Base-by-base conservation (phyloP, 2,797 vertebrate genomes). In the Pseudopleuronectes americanus region DNA sequence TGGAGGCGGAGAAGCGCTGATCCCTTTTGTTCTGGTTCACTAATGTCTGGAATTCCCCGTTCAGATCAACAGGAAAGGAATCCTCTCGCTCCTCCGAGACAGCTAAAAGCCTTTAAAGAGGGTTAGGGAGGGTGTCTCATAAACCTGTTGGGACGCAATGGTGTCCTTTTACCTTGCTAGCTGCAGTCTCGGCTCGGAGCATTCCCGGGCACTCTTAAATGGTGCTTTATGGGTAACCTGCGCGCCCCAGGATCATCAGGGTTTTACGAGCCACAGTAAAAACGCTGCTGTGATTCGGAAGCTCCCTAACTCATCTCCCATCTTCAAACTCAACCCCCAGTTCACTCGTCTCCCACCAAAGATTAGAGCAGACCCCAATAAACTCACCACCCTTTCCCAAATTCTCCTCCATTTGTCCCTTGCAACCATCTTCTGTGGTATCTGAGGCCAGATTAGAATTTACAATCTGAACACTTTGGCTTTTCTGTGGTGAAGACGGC, bases 21-120 rank as follows among this genome's bases (percentile, higher is more conserved):
- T 92, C 89, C 89, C 60, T 77, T 89, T 89, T 76, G 92, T 93
- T 94, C 91, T 76, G 92, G 92, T 87, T 94, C 92, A 93, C 64
- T 83, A 80, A 84, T 24, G 73, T 74, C 86, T 86, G 89, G 89
- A 90, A 91, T 92, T 88, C 89, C 76, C 69, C 55, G 41, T 81
- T 79, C 55, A 69, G 75, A 92, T 87, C 84, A 88, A 83, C 88
- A 90, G 84, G 77, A 84, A 87, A 63, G 80, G 81, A 85, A 86
- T 92, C 88, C 68, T 80, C 81, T 77, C 21, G 57, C 76, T 87
- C 88, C 81, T 76, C 23, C 0, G 80, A 87, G 87, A 89, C 79
- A 84, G 83, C 84, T 90, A 89, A 92, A 91, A 90, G 76, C 78
- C 73, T 83, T 90, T 75, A 75, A 79, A 78, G 60, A 62, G 33